Evolutionary conservation across 2,797 vertebrate species (phyloP).

Genomic region (Pteronotus mesoamericanus): DNA sequence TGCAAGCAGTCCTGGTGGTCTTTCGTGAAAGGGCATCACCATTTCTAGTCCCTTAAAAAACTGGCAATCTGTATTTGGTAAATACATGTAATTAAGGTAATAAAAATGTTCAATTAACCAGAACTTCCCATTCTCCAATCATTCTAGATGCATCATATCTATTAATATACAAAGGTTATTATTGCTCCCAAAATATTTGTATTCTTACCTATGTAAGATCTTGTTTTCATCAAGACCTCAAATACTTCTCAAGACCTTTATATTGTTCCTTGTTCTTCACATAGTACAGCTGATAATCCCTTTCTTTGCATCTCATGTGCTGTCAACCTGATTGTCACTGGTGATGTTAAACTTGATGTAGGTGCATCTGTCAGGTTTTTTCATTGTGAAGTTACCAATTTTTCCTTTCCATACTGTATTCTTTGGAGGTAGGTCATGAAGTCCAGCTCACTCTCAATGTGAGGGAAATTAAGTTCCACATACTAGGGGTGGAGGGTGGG

Average conservation of each 20-base stretch:
- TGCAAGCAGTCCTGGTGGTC: neutral
- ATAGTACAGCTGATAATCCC: neutral
- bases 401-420: neutral
- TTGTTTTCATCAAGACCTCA: neutral
- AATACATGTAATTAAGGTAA: neutral
- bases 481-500: neutral
- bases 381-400: neutral
- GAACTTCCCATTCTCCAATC: neutral
- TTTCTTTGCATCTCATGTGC: neutral
- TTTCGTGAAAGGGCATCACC: neutral
- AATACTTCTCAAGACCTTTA: neutral
- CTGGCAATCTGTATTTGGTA: neutral
- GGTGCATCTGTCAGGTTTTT: neutral
- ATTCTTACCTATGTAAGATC: neutral
- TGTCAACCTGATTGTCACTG: neutral
- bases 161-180: neutral
- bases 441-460: neutral
- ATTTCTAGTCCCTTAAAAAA: neutral
- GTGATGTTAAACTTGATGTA: neutral
- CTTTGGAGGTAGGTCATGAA: neutral
- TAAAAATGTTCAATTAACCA: neutral
- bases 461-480: neutral
- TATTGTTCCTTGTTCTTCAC: neutral
- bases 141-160: neutral
- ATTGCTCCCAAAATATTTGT: neutral